Evolutionary conservation across 2,113 vertebrate species (phyloP).

Genomic region (Etheostoma cragini): DNA sequence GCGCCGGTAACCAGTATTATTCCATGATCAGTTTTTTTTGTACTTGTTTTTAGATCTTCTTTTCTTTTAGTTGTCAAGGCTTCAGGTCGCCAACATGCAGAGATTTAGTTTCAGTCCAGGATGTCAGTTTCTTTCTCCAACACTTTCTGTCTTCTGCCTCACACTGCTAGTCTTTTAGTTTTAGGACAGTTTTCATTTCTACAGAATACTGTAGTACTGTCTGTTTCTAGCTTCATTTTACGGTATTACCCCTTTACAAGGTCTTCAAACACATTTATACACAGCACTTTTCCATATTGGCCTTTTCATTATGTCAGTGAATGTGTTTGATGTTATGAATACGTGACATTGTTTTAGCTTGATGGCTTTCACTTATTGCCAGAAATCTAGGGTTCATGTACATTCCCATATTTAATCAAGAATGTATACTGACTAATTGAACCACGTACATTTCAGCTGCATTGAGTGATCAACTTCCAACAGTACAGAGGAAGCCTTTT

Average conservation of each 20-base stretch:
- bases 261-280: not conserved
- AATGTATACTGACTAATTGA: not conserved
- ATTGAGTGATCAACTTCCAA: not conserved
- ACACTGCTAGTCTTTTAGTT: not conserved
- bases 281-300: not conserved
- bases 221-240: not conserved
- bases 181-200: not conserved
- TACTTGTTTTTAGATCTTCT: not conserved
- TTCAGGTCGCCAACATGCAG: not conserved
- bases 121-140: not conserved
- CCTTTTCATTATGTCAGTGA: not conserved
- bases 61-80: not conserved
- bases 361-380: not conserved
- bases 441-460: not conserved
- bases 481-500: constrained; percentile 15
- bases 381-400: not conserved
- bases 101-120: not conserved
- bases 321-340: not conserved
- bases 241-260: not conserved
- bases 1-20: too few relatives aligned
- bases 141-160: not conserved
- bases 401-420: not conserved
- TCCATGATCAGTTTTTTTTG: too few relatives aligned
- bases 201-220: not conserved
- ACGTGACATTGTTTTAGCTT: not conserved